These are phyloP conservation scores for Neogobius melanostomus DNA, from an alignment of 2,113 vertebrate genomes.

Conservation along the genomic window DNA sequence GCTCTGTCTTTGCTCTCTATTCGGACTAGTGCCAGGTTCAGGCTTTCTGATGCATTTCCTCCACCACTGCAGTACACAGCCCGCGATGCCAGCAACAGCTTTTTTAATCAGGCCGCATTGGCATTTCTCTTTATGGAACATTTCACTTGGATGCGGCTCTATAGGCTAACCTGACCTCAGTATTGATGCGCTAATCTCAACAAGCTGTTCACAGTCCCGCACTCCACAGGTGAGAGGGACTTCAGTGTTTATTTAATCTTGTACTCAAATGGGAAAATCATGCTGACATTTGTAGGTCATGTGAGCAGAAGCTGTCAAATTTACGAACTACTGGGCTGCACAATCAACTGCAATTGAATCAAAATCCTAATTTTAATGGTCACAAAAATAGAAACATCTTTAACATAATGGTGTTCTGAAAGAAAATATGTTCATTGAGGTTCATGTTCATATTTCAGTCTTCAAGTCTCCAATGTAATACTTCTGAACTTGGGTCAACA, in stretches of 20 bases:
- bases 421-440: no score
- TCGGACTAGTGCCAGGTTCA: conserved; percentile 26
- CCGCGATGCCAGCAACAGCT: conserved; percentile 30
- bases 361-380: no score
- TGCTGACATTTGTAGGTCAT: no score
- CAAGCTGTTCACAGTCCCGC: conserved; percentile 4
- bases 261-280: no score
- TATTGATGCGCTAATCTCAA: conserved; percentile 43
- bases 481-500: no score
- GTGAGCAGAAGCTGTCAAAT: no score
- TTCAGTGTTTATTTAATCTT: background rate
- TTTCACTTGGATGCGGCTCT: conserved; percentile 31
- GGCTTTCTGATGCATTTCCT: conserved; percentile 68
- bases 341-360: no score
- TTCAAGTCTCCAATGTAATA: no score
- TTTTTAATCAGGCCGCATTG: conserved; percentile 44
- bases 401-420: no score
- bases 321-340: no score
- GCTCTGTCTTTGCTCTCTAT: conserved; percentile 54
- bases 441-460: no score
- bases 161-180: conserved; percentile 14
- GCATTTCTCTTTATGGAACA: conserved; percentile 36
- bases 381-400: no score
- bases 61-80: conserved; percentile 35
- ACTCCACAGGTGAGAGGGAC: conserved; percentile 12